Percentiles rank a stretch among this genome's conserved stretches.
Evolutionary conservation across 2,113 vertebrate species (phyloP).

Genomic region (Cololabis saira): DNA sequence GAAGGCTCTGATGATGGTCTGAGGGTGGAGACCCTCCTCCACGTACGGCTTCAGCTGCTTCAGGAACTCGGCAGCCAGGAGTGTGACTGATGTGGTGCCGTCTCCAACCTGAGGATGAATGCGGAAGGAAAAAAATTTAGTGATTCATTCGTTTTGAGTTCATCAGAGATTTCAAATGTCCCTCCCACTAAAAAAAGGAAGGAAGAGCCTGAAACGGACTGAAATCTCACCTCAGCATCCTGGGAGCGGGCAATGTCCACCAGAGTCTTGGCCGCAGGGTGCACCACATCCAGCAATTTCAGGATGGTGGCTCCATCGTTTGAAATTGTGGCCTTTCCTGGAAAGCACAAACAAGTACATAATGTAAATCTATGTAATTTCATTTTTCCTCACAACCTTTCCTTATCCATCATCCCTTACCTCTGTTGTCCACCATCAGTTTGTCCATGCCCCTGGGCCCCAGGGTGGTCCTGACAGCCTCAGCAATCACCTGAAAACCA

Average conservation of each 20-base stretch:
- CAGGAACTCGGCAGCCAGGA: slow-evolving; percentile 94
- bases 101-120: slow-evolving; percentile 87
- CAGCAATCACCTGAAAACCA: slow-evolving; percentile 88
- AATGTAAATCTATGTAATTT: not conserved
- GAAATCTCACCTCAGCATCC: slow-evolving; percentile 90
- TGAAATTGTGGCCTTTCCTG: slow-evolving; percentile 97
- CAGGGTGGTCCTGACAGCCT: slow-evolving; percentile 95
- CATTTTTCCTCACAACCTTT: too few species aligned
- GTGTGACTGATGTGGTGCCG: slow-evolving; percentile 95
- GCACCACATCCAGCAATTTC: slow-evolving; percentile 96
- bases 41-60: slow-evolving; percentile 95
- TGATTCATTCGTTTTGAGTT: not conserved
- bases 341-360: slow-evolving; percentile 16
- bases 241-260: slow-evolving; percentile 98
- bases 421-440: slow-evolving; percentile 92
- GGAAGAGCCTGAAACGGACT: too few species aligned
- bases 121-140: not conserved
- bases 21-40: slow-evolving; percentile 96
- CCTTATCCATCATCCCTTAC: slow-evolving; percentile 71
- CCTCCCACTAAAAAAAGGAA: too few species aligned
- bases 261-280: slow-evolving; percentile 95
- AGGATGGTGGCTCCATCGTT: slow-evolving; percentile 98
- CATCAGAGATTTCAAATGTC: too few species aligned
- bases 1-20: slow-evolving; percentile 98
- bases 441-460: slow-evolving; percentile 99